These are phyloP conservation scores for Teleogryllus occipitalis DNA, from an alignment of 1,140 invertebrate species.

Conservation along the genomic window DNA sequence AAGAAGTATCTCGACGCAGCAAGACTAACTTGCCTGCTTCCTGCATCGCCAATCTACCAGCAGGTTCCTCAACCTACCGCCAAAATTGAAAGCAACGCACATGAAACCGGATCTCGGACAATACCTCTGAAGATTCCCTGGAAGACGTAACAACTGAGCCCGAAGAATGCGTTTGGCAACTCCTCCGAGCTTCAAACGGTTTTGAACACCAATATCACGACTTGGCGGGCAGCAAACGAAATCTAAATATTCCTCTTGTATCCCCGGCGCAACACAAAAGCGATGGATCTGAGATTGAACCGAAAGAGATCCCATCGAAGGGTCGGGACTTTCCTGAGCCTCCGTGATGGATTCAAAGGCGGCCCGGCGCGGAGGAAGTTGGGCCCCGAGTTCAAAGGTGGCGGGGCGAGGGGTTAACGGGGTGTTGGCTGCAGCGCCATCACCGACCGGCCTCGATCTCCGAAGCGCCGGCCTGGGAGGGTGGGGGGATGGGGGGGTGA, in stretches of 20 bases:
- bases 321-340: background rate
- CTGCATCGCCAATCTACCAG: too few species aligned
- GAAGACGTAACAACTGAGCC: too few species aligned
- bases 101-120: too few species aligned
- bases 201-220: background rate
- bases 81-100: too few species aligned
- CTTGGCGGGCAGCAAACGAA: background rate
- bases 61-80: too few species aligned
- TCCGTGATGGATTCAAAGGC: background rate
- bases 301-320: background rate
- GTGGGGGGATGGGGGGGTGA: too few species aligned
- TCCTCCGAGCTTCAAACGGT: background rate
- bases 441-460: too few species aligned
- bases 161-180: background rate
- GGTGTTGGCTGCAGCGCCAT: too few species aligned
- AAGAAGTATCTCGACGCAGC: too few species aligned
- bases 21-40: too few species aligned
- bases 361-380: background rate
- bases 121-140: too few species aligned
- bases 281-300: background rate
- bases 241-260: background rate
- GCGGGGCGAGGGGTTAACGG: background rate
- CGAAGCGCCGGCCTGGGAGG: too few species aligned
- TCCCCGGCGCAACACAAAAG: background rate
- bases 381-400: background rate